Base-by-base conservation (phyloP, 2,888 invertebrate species). In the Drosophila merina region DNA sequence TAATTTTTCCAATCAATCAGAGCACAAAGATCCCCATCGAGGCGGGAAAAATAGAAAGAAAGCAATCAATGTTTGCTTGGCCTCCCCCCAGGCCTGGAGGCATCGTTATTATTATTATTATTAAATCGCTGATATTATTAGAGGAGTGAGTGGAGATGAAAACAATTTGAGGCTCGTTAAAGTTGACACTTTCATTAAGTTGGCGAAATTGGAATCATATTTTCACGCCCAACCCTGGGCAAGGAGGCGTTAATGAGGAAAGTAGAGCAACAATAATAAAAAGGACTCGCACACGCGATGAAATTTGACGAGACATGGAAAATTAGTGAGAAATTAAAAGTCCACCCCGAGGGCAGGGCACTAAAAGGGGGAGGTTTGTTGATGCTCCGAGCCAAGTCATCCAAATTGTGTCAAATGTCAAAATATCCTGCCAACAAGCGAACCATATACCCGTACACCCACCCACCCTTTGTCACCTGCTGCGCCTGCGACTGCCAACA, bases 1-100 rank as follows among this genome's bases (percentile, higher is more conserved):
- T 88, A 78, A 88, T 79, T 88, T 89, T 89, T 86, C 84, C 89
- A 89, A 90, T 89, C 90, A 88, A 90, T 89, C 89, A 89, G 76
- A 72, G 68, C 72, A 72, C 58, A 74, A 76, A 76, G 81, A 75
- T 64, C 57, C 60, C 67, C 42, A 47, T 56, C 45, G 64, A 57
- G 51, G 50, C 42, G 31, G n/a, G 10, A 25, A 28, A 38, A 30
- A 38, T 50, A 64, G 20, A 20, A 20, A 20, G 20, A 20, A 20
- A 20, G 20, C 71, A 33, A 33, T 33, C 33, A 33, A 33, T 31
- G 40, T 14, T 14, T 44, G 56, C 63, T 51, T 3, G 10, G 45
- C 28, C 28, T 28, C 28, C 28, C 6, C 28, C 28, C 28, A 28
- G 1, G 6, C 28, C 28, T 6, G 2, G 20, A 20, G 20, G 55